Evolutionary conservation across 2,113 vertebrate species (phyloP).

Genomic region (Upupa epops): DNA sequence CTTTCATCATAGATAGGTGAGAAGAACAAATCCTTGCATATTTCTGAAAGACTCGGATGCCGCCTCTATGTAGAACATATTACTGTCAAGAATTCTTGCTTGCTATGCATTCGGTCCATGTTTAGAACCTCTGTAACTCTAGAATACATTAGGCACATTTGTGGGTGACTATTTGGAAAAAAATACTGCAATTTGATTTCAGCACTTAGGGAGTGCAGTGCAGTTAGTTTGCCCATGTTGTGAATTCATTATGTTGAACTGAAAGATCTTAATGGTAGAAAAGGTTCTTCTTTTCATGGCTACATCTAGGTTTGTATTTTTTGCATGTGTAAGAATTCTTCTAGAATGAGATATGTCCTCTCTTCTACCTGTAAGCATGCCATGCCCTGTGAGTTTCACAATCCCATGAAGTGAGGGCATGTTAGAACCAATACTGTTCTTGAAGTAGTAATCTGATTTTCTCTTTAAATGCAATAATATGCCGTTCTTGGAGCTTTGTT

Average conservation of each 20-base stretch:
- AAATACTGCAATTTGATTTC: background rate
- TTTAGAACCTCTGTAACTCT: background rate
- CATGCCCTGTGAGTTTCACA: background rate
- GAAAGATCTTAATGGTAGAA: background rate
- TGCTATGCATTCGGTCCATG: background rate
- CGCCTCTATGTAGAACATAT: background rate
- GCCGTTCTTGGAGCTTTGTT: background rate
- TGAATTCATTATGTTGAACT: background rate
- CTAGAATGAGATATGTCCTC: background rate
- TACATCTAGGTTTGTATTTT: background rate
- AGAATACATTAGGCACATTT: fast-evolving
- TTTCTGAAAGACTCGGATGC: background rate
- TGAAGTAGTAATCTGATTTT: background rate
- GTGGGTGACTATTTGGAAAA: background rate
- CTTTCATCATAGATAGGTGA: background rate
- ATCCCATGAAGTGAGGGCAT: background rate
- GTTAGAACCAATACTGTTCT: background rate
- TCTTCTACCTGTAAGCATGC: background rate
- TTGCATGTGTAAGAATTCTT: background rate
- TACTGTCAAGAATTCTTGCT: background rate
- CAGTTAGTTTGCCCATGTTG: background rate
- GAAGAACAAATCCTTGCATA: background rate
- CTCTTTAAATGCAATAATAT: background rate
- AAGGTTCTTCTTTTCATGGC: background rate
- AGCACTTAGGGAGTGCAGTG: background rate